A percentile compares a stretch with the other conserved stretches of the same genome.
Evolutionary conservation across 2,797 vertebrate genomes (phyloP).

Genomic region (Lithobates pipiens): DNA sequence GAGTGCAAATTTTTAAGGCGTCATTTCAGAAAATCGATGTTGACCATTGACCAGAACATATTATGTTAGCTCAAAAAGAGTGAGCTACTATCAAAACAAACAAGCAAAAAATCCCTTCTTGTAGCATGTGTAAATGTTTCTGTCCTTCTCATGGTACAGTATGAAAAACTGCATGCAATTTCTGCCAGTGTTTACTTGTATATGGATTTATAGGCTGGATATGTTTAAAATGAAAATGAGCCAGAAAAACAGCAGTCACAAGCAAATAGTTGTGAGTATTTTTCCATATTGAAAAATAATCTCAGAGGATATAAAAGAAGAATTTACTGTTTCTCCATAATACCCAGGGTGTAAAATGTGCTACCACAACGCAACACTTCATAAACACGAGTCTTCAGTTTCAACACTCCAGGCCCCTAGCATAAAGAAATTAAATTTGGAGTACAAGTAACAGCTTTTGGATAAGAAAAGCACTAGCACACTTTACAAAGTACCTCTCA

Average conservation of each 20-base stretch:
- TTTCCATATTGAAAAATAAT: conserved; percentile 32
- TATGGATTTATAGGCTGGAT: conserved; percentile 9
- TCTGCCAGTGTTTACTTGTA: conserved; percentile 10
- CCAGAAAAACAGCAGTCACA: conserved; percentile 5
- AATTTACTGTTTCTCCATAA: conserved; percentile 16
- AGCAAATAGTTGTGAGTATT: conserved; percentile 32
- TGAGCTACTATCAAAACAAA: not conserved
- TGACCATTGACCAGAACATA: not conserved
- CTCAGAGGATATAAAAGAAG: conserved; percentile 16
- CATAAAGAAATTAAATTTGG: not conserved
- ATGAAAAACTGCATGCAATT: not conserved
- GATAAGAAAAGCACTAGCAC: conserved; percentile 19
- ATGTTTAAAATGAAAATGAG: not conserved
- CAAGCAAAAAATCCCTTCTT: not conserved
- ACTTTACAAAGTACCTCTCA: conserved; percentile 1
- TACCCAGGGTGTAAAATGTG: conserved; percentile 31
- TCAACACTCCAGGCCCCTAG: conserved; percentile 19
- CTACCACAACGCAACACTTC: conserved; percentile 34
- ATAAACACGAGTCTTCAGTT: conserved; percentile 22
- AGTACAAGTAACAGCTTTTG: conserved; percentile 2
- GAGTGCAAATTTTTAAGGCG: too few relatives aligned
- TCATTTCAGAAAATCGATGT: not conserved
- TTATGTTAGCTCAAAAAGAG: not conserved
- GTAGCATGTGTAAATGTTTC: not conserved
- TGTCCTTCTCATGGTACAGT: not conserved